Evolutionary conservation across 1,140 invertebrate genomes (phyloP).

Genomic region (Drosophila littoralis): DNA sequence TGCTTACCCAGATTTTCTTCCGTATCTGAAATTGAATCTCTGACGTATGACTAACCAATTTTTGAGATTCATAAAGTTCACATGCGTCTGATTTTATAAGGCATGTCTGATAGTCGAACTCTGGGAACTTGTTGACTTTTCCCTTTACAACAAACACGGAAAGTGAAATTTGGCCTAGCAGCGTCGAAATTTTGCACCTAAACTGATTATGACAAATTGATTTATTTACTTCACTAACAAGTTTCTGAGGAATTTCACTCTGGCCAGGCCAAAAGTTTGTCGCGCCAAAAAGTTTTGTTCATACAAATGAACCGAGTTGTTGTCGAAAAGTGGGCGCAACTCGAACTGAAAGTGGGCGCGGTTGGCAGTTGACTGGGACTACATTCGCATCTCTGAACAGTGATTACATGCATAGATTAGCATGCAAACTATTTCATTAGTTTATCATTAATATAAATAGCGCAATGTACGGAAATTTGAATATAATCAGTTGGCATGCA

Average conservation of each 20-base stretch:
- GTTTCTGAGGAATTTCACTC: conserved; percentile 74
- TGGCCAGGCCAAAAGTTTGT: conserved; percentile 66
- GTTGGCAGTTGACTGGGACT: neutral
- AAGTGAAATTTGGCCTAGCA: conserved; percentile 74
- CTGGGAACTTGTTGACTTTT: conserved; percentile 1
- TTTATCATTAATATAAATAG: conserved; percentile 76
- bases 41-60: neutral
- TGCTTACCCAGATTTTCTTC: neutral
- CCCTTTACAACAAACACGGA: conserved; percentile 38
- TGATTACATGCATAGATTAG: conserved; percentile 62
- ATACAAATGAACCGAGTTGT: conserved; percentile 67
- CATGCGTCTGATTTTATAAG: neutral
- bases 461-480: conserved; percentile 62
- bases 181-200: conserved; percentile 79
- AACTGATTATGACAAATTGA: conserved; percentile 84
- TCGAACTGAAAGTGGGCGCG: neutral
- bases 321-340: conserved; percentile 3
- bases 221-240: conserved; percentile 84
- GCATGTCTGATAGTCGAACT: conserved; percentile 25
- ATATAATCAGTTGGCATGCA: conserved; percentile 69
- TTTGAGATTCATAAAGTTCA: neutral
- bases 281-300: conserved; percentile 67
- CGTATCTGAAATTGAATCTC: too few species aligned
- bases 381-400: conserved; percentile 24
- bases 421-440: conserved; percentile 71